Evolutionary conservation across 2,797 vertebrate genomes (phyloP).

Genomic region (Mormyrops boulengeri): DNA sequence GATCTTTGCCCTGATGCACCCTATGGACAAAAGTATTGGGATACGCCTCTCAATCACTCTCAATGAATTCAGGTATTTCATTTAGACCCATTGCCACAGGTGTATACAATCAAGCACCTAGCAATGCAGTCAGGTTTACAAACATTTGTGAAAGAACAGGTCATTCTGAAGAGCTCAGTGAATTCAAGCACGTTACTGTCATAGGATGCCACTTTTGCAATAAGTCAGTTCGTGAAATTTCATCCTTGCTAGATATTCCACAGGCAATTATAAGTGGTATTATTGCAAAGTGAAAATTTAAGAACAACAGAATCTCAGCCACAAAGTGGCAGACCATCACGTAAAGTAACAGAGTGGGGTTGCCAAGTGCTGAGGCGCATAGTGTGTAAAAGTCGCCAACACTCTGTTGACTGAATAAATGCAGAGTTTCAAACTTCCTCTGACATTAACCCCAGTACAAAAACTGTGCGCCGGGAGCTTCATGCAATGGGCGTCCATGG

Average conservation of each 20-base stretch:
- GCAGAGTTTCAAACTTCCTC: neutral
- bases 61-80: neutral
- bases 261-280: neutral
- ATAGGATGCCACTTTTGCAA: neutral
- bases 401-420: neutral
- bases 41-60: neutral
- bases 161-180: neutral
- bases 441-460: neutral
- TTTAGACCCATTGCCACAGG: neutral
- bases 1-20: neutral
- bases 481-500: neutral
- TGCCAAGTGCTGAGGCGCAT: neutral
- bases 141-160: neutral
- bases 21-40: neutral
- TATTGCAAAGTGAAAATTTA: neutral
- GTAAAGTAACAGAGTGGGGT: neutral
- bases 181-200: neutral
- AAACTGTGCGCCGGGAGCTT: neutral
- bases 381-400: neutral
- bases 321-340: neutral
- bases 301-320: neutral
- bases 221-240: neutral
- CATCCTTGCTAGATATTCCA: neutral
- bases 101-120: neutral
- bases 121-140: neutral